Evolutionary conservation across 1,140 invertebrate genomes (phyloP).

Genomic region (Drosophila nebulosa): DNA sequence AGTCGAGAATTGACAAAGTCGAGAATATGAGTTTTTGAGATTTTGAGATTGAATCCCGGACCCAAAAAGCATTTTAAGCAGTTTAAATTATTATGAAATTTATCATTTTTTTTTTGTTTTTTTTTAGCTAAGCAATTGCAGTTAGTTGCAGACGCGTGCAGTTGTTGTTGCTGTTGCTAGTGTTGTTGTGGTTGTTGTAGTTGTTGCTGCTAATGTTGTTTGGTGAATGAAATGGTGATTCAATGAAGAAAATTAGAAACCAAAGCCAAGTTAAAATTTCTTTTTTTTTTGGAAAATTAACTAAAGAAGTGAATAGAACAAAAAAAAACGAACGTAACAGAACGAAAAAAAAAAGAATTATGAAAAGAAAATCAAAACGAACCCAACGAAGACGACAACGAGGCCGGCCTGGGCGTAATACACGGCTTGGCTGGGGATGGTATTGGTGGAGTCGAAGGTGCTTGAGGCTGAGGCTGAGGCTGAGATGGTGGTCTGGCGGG

Average conservation of each 20-base stretch:
- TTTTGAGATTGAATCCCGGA: neutral
- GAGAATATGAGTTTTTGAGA: neutral
- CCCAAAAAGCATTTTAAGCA: slow-evolving; percentile 3
- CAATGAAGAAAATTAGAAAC: neutral
- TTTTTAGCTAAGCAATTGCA: slow-evolving; percentile 28
- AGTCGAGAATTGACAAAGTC: too few species aligned
- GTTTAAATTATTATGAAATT: neutral
- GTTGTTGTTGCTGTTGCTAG: slow-evolving; percentile 4
- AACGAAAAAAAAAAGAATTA: slow-evolving; percentile 22
- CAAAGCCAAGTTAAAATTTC: slow-evolving; percentile 31
- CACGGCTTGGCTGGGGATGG: slow-evolving; percentile 63
- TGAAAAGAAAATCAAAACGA: slow-evolving; percentile 62
- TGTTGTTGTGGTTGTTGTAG: neutral
- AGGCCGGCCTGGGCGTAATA: slow-evolving; percentile 79
- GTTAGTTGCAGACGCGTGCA: slow-evolving; percentile 39
- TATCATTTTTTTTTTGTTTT: neutral
- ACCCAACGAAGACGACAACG: slow-evolving; percentile 76
- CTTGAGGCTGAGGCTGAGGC: too few species aligned
- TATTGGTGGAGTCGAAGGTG: slow-evolving; percentile 16
- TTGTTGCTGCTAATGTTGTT: too few species aligned
- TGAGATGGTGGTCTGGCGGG: slow-evolving; percentile 41
- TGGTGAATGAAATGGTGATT: slow-evolving; percentile 11
- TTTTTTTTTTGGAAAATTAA: slow-evolving; percentile 11
- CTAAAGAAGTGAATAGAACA: slow-evolving; percentile 14
- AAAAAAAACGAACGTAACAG: slow-evolving; percentile 26